Percentiles rank a stretch among this genome's conserved stretches.
These are phyloP conservation scores for Stenodera caucasica DNA, from an alignment of 2,888 invertebrate genomes.

Conservation along the genomic window DNA sequence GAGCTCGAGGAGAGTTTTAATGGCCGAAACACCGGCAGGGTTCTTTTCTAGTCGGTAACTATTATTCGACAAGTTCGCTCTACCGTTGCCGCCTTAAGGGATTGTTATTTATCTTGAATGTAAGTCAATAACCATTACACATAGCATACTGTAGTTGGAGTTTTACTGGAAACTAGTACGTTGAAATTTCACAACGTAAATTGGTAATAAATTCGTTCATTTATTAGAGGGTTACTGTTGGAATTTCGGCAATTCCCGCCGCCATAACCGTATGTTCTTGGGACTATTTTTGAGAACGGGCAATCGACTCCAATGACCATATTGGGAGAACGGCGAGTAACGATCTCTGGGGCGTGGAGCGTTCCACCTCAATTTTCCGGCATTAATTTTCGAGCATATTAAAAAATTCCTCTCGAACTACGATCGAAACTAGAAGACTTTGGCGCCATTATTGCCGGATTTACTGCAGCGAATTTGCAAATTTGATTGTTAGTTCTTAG, in stretches of 20 bases:
- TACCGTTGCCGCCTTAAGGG: constrained; percentile 9
- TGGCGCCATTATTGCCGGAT: too few species aligned
- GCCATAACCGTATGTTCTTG: constrained; percentile 39
- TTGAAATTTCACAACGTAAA: constrained; percentile 11
- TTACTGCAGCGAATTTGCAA: too few species aligned
- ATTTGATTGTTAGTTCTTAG: too few species aligned
- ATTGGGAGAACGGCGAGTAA: background rate
- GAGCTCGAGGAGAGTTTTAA: background rate
- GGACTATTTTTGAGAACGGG: constrained; percentile 23
- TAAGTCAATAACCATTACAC: constrained; percentile 12
- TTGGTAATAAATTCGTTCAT: constrained; percentile 9
- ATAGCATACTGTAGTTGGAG: background rate
- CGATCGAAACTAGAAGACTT: too few species aligned
- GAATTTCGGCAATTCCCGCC: constrained; percentile 31
- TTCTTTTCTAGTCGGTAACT: background rate
- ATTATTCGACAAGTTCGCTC: constrained; percentile 1
- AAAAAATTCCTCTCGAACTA: too few species aligned
- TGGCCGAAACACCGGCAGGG: background rate
- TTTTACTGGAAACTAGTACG: constrained; percentile 10
- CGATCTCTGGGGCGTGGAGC: background rate
- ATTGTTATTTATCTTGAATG: constrained; percentile 10
- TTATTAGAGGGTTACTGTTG: constrained; percentile 23
- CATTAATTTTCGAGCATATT: too few species aligned
- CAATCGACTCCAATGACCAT: background rate
- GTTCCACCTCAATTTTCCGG: background rate